Conservation (phyloP, 2,113 vertebrate species). For the Bothrops jararaca region DNA sequence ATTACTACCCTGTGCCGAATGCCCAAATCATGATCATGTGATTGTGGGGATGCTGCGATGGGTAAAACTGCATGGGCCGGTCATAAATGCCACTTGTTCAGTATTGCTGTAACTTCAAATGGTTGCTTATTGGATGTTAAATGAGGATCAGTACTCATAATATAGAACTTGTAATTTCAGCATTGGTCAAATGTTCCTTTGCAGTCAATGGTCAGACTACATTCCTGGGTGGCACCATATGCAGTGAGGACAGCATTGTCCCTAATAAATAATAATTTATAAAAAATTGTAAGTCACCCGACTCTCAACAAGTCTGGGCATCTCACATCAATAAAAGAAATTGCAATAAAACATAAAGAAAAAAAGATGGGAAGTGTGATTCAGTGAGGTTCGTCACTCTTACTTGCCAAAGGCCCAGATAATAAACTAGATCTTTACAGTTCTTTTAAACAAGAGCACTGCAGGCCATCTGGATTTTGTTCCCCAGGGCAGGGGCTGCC, state of each 20-base stretch:
- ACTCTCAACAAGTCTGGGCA: neutral
- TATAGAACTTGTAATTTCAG: neutral
- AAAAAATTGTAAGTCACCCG: neutral
- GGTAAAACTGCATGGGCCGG: neutral
- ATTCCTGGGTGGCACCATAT: neutral
- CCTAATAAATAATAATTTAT: neutral
- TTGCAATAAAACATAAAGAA: neutral
- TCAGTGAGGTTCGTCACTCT: neutral
- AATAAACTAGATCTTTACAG: neutral
- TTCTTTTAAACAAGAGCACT: neutral
- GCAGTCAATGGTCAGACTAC: neutral
- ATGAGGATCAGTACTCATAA: neutral
- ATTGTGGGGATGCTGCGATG: neutral
- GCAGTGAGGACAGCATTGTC: neutral
- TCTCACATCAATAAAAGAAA: neutral
- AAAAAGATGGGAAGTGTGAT: neutral
- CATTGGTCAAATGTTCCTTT: neutral
- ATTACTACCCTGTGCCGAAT: neutral
- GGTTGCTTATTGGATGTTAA: neutral
- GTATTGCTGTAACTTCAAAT: neutral
- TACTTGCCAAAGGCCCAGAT: neutral
- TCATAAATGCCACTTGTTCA: neutral
- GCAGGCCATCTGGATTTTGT: neutral
- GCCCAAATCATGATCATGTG: neutral
- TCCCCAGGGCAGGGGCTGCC: neutral